These are phyloP conservation scores for Chinchilla lanigera DNA, from an alignment of 2,113 vertebrate species.

Conservation along the genomic window DNA sequence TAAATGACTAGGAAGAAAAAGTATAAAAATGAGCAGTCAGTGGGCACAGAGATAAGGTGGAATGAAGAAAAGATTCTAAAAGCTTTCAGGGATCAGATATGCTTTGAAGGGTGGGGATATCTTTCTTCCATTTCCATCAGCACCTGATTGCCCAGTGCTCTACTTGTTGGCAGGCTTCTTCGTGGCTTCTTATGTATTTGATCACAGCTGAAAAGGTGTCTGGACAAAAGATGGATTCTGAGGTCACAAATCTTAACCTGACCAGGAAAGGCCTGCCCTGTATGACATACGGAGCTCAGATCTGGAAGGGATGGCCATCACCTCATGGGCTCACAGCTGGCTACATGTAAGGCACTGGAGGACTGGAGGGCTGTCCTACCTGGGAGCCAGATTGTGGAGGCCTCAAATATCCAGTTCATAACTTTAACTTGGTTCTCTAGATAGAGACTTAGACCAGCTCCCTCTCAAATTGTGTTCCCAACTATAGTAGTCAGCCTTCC, in stretches of 20 bases:
- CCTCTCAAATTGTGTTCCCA: background rate
- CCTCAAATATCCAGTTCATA: background rate
- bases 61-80: background rate
- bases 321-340: background rate
- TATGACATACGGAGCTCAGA: background rate
- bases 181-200: background rate
- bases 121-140: background rate
- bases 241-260: background rate
- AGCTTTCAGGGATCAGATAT: background rate
- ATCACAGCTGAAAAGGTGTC: background rate
- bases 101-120: background rate
- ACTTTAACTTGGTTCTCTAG: background rate
- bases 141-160: background rate
- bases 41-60: background rate
- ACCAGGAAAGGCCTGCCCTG: background rate
- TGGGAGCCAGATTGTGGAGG: background rate
- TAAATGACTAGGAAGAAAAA: conserved; percentile 23
- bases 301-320: background rate
- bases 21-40: background rate
- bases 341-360: background rate
- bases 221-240: background rate
- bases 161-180: background rate
- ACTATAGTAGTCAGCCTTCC: background rate
- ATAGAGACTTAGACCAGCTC: background rate
- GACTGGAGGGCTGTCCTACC: background rate